These are phyloP conservation scores for Trichonephila clavipes DNA, from an alignment of 1,140 invertebrate genomes.

Conservation along the genomic window DNA sequence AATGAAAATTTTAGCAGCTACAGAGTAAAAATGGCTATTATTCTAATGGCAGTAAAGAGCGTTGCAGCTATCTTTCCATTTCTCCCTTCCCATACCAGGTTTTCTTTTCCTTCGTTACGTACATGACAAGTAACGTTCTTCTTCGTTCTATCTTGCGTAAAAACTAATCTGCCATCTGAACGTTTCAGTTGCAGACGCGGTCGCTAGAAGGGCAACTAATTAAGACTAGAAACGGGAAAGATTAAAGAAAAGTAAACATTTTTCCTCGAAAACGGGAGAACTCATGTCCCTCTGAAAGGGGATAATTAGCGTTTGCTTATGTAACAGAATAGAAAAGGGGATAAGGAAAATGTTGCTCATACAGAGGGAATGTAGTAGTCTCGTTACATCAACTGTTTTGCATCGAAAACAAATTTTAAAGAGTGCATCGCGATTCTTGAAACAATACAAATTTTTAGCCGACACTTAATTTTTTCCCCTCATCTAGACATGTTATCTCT, in stretches of 20 bases:
- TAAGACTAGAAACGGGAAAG: slow-evolving; percentile 74
- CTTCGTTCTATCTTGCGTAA: slow-evolving; percentile 34
- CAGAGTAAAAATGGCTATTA: slow-evolving; percentile 74
- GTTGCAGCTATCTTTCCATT: slow-evolving; percentile 43
- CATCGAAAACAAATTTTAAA: slow-evolving; percentile 43
- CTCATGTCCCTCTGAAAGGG: slow-evolving; percentile 57
- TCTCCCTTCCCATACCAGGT: background rate
- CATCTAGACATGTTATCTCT: background rate
- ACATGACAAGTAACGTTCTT: slow-evolving; percentile 25
- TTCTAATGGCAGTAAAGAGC: slow-evolving; percentile 70
- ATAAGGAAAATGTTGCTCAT: background rate
- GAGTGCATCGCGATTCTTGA: too few relatives aligned
- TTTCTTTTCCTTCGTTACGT: slow-evolving; percentile 1
- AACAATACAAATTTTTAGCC: background rate
- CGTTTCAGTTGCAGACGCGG: slow-evolving; percentile 12
- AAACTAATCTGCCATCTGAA: slow-evolving; percentile 68
- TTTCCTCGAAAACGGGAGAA: slow-evolving; percentile 71
- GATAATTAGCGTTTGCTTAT: slow-evolving; percentile 74
- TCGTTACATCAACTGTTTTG: slow-evolving; percentile 12
- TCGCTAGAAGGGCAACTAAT: slow-evolving; percentile 71
- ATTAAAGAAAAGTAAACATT: slow-evolving; percentile 77
- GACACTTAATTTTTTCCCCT: background rate
- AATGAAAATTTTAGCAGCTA: slow-evolving; percentile 68
- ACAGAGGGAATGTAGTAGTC: background rate
- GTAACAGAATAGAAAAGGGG: slow-evolving; percentile 53